Base-by-base conservation (phyloP, 2,113 vertebrate species). In the Turnix velox region DNA sequence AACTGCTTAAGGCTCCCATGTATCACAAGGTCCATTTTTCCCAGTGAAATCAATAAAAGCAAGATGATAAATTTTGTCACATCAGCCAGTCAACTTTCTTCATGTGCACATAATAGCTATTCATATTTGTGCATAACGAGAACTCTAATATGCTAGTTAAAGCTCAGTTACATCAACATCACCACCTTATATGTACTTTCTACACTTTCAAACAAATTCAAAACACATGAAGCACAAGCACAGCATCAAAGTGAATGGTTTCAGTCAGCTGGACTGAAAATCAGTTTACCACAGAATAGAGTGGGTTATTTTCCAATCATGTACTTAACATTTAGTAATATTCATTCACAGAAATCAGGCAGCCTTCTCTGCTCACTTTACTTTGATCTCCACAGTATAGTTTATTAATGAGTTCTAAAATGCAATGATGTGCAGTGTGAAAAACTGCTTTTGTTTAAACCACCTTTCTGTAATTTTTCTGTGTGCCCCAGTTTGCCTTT, bases 401-500 rank as follows among this genome's bases (percentile, higher is more conserved):
- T 13, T 30, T 5, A 8, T 37, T 31, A 30, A 1, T 3, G 30
- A 72, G 45, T 25, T 76, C 14, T 14, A 85, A 57, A 82, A 62
- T 42, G 14, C 76, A 89, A 72, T 28, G 18, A 75, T 23, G 45
- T 45, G 28, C 49, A 42, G 10, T 30, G 49, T 49, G 33, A 82
- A 91, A 91, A 87, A 81, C 33, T 83, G 58, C 13, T 87, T 85
- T 76, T 62, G 37, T 69, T 85, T 73, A 49, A 88, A 76, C 45
- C 10, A 91, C 24, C 74, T 79, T 87, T 62, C 87, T 83, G 71
- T 46, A 79, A 61, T 83, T 91, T 80, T 94, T 89, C 94, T 93
- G 84, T 59, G 75, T 95, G 95, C 82, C 94, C 92, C 82, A 94
- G 82, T 94, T 95, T 93, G 93, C 69, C 82, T 94, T 94, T 95